Evolutionary conservation across 2,113 vertebrate species (phyloP), one percentile per base, ranked within the genome.

Genomic region (Caretta caretta): DNA sequence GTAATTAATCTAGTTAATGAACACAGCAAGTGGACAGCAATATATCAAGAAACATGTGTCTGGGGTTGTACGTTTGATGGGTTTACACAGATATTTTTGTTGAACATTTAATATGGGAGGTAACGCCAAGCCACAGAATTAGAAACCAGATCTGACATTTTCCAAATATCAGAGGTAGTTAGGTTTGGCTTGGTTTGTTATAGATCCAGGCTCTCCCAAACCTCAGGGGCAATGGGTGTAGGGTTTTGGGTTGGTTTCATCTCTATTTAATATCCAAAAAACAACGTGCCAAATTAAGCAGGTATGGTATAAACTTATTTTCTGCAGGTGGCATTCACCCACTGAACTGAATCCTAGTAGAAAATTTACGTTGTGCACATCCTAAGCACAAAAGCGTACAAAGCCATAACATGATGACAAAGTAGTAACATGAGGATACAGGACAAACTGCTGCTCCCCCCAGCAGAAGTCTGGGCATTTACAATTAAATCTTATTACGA

Each of bases 1-100:
- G 86, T 92, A 95, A 97, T 87, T 95, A 93, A 93, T 81, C 38
- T 31, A 38, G n/a, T 49, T 20, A 49, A 53, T 27, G 69, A 82
- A 75, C 88, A 81, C 83, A 88, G 89, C 53, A 49, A 81, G 80
- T 31, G 90, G 31, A 48, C 13, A 2, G 75, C 25, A 76, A 42
- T 46, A 76, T 27, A 78, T 38, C 8, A 48, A 78, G 25, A 78
- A 93, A 83, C 54, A 69, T 54, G 17, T 88, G 31, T 76, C 31
- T 69, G 92, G 7, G 82, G 90, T 86, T 85, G 38, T 93, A 49
- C 50, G 90, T 57, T 13, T 87, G 80, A 54, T 0, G 22, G 92
- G 50, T 51, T 57, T 83, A 24, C 83, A 82, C 65, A 80, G 92
- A 94, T 92, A 91, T 83, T 95, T 91, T 79, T 83, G 81, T 88